Evolutionary conservation across 2,797 vertebrate genomes (phyloP), one percentile per base, ranked within the genome.

Genomic region (Poecilia velifera): DNA sequence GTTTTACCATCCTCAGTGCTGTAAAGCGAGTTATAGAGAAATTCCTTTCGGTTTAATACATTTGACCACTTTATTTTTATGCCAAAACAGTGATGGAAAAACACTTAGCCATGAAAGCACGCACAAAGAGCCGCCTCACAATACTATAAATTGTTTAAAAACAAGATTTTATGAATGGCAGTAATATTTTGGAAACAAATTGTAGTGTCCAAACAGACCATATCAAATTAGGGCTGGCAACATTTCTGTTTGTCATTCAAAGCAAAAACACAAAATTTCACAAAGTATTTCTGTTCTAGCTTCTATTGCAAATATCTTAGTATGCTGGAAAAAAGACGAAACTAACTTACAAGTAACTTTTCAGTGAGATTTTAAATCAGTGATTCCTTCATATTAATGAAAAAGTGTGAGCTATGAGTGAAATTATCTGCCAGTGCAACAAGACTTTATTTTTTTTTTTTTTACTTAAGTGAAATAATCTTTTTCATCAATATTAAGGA

Each of bases 91-190:
- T 25, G n/a, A 66, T 0, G 51, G n/a, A 16, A 7, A 45, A 34
- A n/a, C 8, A 41, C 36, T 68, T 68, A 20, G 1, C 36, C 64
- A 22, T 10, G 10, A 57, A 68, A 13, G 47, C 43, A n/a, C n/a
- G 12, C 0, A 18, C 0, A 1, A 34, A 20, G 25, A 46, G 39
- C 13, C 2, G 7, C 20, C 12, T 12, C 20, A 36, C 12, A 25
- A 25, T 22, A 34, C 8, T 13, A 59, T 31, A 75, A 34, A 14
- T 31, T 47, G 9, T 12, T 0, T 59, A 47, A 57, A 71, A 46
- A 0, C 28, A 34, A 36, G 13, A 62, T 64, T 47, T 25, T 46
- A 64, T 36, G 3, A 25, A 43, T 9, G 28, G 10, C 62, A 59
- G 49, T 28, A 18, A 1, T 28, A 34, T 45, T 53, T 53, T 68